Evolutionary conservation across 2,113 vertebrate genomes (phyloP), one percentile per base, ranked within the genome.

Genomic region (Columbina picui): DNA sequence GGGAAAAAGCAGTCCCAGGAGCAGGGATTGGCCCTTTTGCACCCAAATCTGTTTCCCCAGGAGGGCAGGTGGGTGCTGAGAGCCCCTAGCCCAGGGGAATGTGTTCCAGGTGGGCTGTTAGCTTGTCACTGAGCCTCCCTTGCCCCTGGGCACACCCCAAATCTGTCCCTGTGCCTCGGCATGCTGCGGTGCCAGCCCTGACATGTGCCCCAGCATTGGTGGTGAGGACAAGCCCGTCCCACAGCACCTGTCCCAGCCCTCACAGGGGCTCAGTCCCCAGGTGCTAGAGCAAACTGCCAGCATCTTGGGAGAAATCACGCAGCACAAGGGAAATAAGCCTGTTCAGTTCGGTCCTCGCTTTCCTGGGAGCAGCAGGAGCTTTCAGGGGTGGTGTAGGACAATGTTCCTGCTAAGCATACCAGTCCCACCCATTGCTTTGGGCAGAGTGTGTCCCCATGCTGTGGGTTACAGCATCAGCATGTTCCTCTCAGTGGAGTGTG

Each of bases 301-400:
- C 26, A 34, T 36, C 56, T 7, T 32, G 32, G 63, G 57, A 80
- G 41, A 79, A 80, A 93, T 29, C 47, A 38, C 1, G 2, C 0
- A 71, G 53, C 34, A 76, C 0, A 2, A 45, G 32, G 12, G 43
- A 86, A 83, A 64, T 13, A 73, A 36, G 30, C 50, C 26, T 57
- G 50, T 9, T 7, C 21, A 12, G 26, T 27, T 81, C 45, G 65
- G 60, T 53, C 21, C 19, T 53, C 0, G 0, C 41, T 60, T 52
- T 3, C 55, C 30, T 74, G 30, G 36, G 27, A 53, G 30, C 64
- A 89, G 69, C 55, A 61, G 80, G 34, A 73, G 14, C 34, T 84
- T 86, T 34, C 59, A 69, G 50, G 26, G 20, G 34, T 43, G 67
- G 20, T 34, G 36, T 20, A 43, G 13, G 36, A 39, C 0, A 0